Evolutionary conservation across 2,797 vertebrate species (phyloP).

Genomic region (Epinephelus awoara): DNA sequence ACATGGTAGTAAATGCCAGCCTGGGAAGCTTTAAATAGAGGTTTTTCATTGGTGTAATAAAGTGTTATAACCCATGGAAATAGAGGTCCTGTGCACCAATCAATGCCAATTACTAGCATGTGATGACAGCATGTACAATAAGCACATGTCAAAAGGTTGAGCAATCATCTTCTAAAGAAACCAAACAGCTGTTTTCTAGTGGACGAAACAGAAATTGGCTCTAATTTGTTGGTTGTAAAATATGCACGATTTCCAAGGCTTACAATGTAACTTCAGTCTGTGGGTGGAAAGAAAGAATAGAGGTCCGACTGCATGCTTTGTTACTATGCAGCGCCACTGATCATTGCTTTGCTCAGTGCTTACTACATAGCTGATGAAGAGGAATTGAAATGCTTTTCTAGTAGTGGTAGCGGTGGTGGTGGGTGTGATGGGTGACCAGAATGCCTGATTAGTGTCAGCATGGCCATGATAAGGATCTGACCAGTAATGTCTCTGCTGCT

Average conservation of each 20-base stretch:
- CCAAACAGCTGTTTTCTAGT: constrained; percentile 52
- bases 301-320: constrained; percentile 52
- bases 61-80: constrained; percentile 72
- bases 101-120: constrained; percentile 62
- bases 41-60: constrained; percentile 76
- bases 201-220: constrained; percentile 19
- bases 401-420: constrained; percentile 13
- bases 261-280: constrained; percentile 65
- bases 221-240: constrained; percentile 26
- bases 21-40: constrained; percentile 86
- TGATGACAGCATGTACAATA: constrained; percentile 54
- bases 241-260: constrained; percentile 52
- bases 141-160: constrained; percentile 55
- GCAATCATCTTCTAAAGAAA: constrained; percentile 18
- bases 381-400: constrained; percentile 84
- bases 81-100: constrained; percentile 58
- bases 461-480: constrained; percentile 87
- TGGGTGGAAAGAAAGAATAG: constrained; percentile 50
- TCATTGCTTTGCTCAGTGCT: constrained; percentile 70
- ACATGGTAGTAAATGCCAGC: constrained; percentile 84
- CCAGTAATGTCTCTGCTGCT: constrained; percentile 88
- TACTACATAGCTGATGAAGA: constrained; percentile 83
- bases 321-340: constrained; percentile 64
- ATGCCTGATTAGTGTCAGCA: constrained; percentile 90
- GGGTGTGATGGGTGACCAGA: constrained; percentile 85